Evolutionary conservation across 2,113 vertebrate species (phyloP).

Genomic region (Pionites leucogaster): DNA sequence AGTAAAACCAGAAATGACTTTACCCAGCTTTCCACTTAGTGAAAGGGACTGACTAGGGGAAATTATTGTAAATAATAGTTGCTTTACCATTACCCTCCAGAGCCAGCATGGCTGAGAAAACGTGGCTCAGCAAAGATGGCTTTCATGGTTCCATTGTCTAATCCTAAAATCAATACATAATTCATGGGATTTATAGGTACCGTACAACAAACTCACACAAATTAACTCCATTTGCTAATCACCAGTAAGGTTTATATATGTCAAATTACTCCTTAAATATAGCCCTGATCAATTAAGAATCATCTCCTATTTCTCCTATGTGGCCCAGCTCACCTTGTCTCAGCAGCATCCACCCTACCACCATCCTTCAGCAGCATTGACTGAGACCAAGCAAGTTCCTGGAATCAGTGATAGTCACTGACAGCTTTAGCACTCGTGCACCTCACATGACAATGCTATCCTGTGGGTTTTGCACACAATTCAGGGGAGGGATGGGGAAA

Average conservation of each 20-base stretch:
- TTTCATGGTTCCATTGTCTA: background rate
- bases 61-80: background rate
- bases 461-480: background rate
- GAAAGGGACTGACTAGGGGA: background rate
- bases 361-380: background rate
- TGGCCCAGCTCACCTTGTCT: background rate
- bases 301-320: background rate
- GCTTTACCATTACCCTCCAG: background rate
- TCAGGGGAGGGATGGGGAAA: background rate
- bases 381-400: background rate
- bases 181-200: background rate
- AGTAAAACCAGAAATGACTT: background rate
- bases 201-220: background rate
- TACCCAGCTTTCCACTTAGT: background rate
- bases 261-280: background rate
- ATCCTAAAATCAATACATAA: background rate
- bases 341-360: background rate
- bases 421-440: background rate
- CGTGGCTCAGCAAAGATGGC: background rate
- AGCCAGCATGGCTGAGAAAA: background rate
- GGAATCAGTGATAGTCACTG: background rate
- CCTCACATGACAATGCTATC: background rate
- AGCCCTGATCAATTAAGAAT: background rate
- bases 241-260: background rate
- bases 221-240: background rate